Evolutionary conservation across 92 coral and sea anemone species (phyloP), one percentile per base, ranked within the genome.

Genomic region (Zoanthus solanderi): DNA sequence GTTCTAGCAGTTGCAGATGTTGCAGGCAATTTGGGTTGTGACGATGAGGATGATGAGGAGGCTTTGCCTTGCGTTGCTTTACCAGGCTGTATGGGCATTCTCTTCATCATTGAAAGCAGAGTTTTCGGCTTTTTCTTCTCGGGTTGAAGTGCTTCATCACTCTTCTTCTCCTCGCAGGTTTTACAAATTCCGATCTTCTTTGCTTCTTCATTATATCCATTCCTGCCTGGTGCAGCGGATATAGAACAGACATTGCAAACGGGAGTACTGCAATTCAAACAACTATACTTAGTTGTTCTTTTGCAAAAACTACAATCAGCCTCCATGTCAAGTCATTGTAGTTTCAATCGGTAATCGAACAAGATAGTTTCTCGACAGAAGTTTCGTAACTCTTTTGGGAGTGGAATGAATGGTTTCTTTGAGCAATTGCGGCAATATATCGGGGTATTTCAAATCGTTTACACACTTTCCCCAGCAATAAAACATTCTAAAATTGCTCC

Each of bases 1-100:
- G 88, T 72, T 84, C 79, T 84, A 53, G 76, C 88, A 71, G 75
- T 71, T 71, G 75, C 75, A 71, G 75, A 71, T 71, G 75, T 71
- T 71, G 75, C 75, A 71, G 75, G 75, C 75, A 71, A 71, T 71
- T 71, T 71, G 75, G 75, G 75, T 71, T 71, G 75, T 71, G 75
- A 71, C 75, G 75, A 71, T 71, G 75, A 71, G 75, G 75, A 71
- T 71, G 75, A 71, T 71, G 75, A 71, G 75, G 75, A 71, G 75
- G 75, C 75, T 71, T 71, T 71, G 75, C 75, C 75, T 71, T 71
- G 75, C 75, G 75, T 71, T 71, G 75, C 75, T 71, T 71, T 71
- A 71, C 75, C 75, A 71, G 75, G 75, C 75, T 71, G 75, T 71
- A 71, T 71, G 75, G 75, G 75, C 75, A 71, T 71, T 71, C 75